A percentile compares a stretch with the other conserved stretches of the same genome.
Conservation (phyloP, 2,797 vertebrate species). For the Scolopax rusticola region DNA sequence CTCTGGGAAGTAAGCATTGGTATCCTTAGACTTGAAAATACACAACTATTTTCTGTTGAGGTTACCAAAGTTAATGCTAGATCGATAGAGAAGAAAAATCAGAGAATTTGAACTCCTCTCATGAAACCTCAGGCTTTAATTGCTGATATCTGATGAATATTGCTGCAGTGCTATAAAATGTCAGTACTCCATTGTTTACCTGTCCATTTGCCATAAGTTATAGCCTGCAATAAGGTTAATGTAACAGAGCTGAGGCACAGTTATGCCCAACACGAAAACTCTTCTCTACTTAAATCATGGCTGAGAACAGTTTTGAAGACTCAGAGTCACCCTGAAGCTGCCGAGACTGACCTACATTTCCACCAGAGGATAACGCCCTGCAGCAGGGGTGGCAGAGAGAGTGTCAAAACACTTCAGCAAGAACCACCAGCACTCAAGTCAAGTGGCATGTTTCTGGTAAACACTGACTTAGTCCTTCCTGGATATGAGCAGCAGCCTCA, state of each 20-base stretch:
- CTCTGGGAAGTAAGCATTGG: not conserved
- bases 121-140: not conserved
- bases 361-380: not conserved
- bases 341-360: constrained; percentile 27
- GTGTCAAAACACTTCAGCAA: not conserved
- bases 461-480: not conserved
- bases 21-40: not conserved
- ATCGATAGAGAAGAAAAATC: not conserved
- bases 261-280: not conserved
- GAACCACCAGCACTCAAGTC: not conserved
- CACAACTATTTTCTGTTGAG: not conserved
- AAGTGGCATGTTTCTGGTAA: not conserved
- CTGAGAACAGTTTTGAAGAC: not conserved
- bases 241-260: not conserved
- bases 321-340: not conserved
- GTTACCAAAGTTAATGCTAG: not conserved
- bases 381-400: not conserved
- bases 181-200: not conserved
- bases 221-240: not conserved
- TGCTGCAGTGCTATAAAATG: not conserved
- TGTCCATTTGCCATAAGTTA: not conserved
- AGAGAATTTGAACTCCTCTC: not conserved
- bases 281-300: not conserved
- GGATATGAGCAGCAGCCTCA: not conserved
- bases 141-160: not conserved